Evolutionary conservation across 2,797 vertebrate genomes (phyloP), one percentile per base, ranked within the genome.

Genomic region (Acipenser ruthenus): DNA sequence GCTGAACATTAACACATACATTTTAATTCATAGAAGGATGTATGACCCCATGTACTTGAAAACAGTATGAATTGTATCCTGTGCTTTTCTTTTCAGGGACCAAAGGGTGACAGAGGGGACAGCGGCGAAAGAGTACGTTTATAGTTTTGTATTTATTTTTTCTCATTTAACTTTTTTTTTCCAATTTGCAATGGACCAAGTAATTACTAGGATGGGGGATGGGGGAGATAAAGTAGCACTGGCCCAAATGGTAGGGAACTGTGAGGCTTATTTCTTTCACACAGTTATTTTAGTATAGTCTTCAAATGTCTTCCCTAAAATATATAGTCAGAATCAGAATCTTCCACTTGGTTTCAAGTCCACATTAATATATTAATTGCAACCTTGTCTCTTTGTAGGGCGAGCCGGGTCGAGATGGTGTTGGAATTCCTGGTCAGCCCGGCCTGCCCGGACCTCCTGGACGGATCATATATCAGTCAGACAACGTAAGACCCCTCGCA

Each of bases 361-460:
- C 37, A 37, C 37, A 5, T 37, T 37, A 37, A 37, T 37, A 37
- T 37, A 37, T 37, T 37, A 37, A 37, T 37, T 37, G 37, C 37
- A 37, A 5, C 55, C n/a, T n/a, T 70, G 61, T 66, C 72, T 66
- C 72, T 66, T 81, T 78, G 62, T 70, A 98, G 96, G 96, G 95
- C 1, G 89, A 94, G 10, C 9, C 82, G 50, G 96, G 96, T 56
- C 87, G 81, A 74, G 93, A 98, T 7, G 95, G 94, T 18, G 76
- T 74, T 0, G 93, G 93, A 47, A 70, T 84, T 8, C 87, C 86
- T 0, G 95, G 95, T 3, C 89, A 84, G 6, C 94, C 94, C 0
- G 96, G 96, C 0, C 93, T 88, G 0, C 95, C 95, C 0, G 96
- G 96, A n/a, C 87, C 87, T 6, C 94, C 96, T 0, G 96, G 96